Evolutionary conservation across 2,113 vertebrate species (phyloP), one percentile per base, ranked within the genome.

Genomic region (Corythornis cristatus): DNA sequence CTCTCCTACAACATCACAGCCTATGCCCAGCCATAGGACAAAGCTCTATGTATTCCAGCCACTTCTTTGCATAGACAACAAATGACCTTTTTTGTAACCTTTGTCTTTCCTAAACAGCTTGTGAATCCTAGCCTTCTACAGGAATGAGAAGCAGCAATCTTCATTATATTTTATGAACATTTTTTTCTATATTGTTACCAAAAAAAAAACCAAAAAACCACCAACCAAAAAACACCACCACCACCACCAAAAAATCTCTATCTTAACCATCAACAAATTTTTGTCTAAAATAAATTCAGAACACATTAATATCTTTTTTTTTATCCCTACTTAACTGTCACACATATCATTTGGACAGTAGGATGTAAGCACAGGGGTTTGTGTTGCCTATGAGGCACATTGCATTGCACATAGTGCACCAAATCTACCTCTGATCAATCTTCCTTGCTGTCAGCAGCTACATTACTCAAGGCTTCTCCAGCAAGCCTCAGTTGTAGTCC

Each of bases 371-470:
- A 48, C 35, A 15, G 11, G 6, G 26, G 5, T n/a, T 93, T 15
- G 19, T 54, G 68, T 78, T 75, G 21, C 73, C 31, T 79, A 46
- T 62, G 80, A 87, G 64, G 62, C 28, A 54, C 1, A 0, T 73
- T 68, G 42, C 42, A 22, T 21, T 89, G 62, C 29, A 46, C 0
- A 0, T 11, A 58, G 22, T 23, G 54, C 42, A 61, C 54, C 40
- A 43, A 84, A 84, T 66, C 76, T 54, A 62, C 6, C 31, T 66
- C 35, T 82, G 74, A 86, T 90, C 89, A 94, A 92, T 92, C 83
- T 91, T 95, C 25, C 21, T 0, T 8, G 64, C 28, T 76, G 71
- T 62, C 86, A 89, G 62, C 45, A 62, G 1, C 58, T 58, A 21
- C 31, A 61, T 90, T 4, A 20, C 33, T 87, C 82, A 77, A n/a